phyloP scores from a whole-genome alignment of 2,888 invertebrate species.

The Drosophila austrosaltans region DNA sequence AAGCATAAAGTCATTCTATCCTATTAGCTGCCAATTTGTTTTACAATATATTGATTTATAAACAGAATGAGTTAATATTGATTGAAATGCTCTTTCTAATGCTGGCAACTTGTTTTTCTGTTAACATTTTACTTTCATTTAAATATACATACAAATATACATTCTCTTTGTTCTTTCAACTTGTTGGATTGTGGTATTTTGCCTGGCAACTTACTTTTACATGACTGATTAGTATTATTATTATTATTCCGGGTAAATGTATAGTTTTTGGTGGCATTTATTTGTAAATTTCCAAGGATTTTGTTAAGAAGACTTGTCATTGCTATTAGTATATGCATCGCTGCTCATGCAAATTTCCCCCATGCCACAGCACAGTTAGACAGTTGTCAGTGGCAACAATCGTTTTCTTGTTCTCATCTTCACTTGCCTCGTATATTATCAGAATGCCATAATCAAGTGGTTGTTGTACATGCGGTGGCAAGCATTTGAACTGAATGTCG shows the following conservation, averaged over 20 bases:
- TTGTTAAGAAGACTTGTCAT: not conserved
- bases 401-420: not conserved
- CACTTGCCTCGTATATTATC: slow-evolving; percentile 21
- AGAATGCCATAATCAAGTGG: slow-evolving; percentile 48
- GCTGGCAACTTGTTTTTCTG: not conserved
- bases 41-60: too few relatives aligned
- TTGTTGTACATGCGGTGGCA: slow-evolving; percentile 27
- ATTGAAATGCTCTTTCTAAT: not conserved
- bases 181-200: not conserved
- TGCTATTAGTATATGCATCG: not conserved
- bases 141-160: too few relatives aligned
- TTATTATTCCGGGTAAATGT: too few relatives aligned
- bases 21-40: too few relatives aligned
- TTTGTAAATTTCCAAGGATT: not conserved
- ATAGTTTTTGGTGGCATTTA: not conserved
- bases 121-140: too few relatives aligned
- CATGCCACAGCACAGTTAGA: not conserved
- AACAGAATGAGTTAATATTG: too few relatives aligned
- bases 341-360: not conserved
- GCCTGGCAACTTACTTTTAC: not conserved
- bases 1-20: too few relatives aligned
- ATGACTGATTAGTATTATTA: not conserved
- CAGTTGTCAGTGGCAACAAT: slow-evolving; percentile 30
- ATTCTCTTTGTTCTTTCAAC: too few relatives aligned
- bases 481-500: not conserved